Evolutionary conservation across 2,888 invertebrate genomes (phyloP).

Genomic region (Caenorhabditis panamensis): DNA sequence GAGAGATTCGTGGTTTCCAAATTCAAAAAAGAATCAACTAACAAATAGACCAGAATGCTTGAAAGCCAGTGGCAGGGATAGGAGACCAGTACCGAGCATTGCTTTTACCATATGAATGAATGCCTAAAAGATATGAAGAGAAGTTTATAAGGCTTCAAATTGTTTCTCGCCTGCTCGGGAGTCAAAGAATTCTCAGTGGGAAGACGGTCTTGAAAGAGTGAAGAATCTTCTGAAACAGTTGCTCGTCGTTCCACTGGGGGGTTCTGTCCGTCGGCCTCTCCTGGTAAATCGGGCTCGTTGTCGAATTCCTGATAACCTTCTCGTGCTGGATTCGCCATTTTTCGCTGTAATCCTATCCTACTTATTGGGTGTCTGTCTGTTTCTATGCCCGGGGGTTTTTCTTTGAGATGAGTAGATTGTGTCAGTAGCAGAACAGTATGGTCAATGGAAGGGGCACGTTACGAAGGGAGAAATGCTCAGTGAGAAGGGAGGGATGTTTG

Average conservation of each 20-base stretch:
- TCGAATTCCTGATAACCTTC: slow-evolving; percentile 69
- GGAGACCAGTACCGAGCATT: slow-evolving; percentile 93
- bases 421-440: no score
- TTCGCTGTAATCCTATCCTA: slow-evolving; percentile 13
- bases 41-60: slow-evolving; percentile 92
- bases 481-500: no score
- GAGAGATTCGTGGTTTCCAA: no score
- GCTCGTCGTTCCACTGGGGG: slow-evolving; percentile 17
- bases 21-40: no score
- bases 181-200: slow-evolving; percentile 61
- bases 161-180: slow-evolving; percentile 54
- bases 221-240: slow-evolving; percentile 58
- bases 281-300: slow-evolving; percentile 61
- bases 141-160: no score
- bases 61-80: slow-evolving; percentile 97
- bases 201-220: slow-evolving; percentile 63
- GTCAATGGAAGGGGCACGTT: no score
- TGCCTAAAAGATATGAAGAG: no score
- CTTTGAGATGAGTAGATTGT: no score
- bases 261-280: slow-evolving; percentile 19
- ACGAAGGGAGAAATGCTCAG: no score
- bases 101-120: slow-evolving; percentile 72
- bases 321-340: slow-evolving; percentile 69
- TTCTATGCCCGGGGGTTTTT: no score
- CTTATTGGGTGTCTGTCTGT: no score